Conservation (phyloP, 2,888 invertebrate genomes). For the Idaea biselata region DNA sequence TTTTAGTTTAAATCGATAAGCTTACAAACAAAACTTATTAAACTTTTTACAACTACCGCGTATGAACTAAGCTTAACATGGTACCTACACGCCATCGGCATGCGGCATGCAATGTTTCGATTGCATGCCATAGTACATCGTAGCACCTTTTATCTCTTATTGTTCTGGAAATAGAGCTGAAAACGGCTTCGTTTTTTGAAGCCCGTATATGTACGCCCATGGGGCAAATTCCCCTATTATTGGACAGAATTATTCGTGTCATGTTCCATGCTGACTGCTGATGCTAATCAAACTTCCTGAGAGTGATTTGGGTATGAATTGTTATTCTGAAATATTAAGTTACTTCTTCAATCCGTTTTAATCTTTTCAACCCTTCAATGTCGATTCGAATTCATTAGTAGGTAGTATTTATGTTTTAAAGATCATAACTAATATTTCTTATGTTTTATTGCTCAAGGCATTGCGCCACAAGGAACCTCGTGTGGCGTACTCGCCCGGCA, state of each 20-base stretch:
- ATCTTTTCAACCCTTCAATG: no score
- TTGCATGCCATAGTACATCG: constrained; percentile 59
- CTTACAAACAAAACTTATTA: constrained; percentile 3
- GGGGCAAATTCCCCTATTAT: constrained; percentile 62
- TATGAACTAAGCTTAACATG: constrained; percentile 30
- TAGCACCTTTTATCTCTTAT: constrained; percentile 10
- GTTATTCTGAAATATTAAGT: background rate
- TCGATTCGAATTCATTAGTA: no score
- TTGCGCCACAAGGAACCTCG: no score
- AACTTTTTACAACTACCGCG: constrained; percentile 20
- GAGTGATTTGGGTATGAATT: constrained; percentile 24
- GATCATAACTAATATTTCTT: no score
- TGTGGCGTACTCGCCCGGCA: no score
- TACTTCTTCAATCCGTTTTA: background rate
- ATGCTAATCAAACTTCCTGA: constrained; percentile 59
- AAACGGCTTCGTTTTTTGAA: constrained; percentile 14
- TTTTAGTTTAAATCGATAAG: background rate
- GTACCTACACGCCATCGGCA: constrained; percentile 58
- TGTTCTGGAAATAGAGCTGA: constrained; percentile 10
- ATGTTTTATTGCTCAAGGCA: no score
- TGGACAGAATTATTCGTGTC: constrained; percentile 64
- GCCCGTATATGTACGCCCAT: constrained; percentile 54
- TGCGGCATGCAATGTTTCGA: constrained; percentile 56
- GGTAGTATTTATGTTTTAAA: no score
- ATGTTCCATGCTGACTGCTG: constrained; percentile 52